These are phyloP conservation scores for Volucella zonaria DNA, from an alignment of 2,888 invertebrate species.

Conservation along the genomic window DNA sequence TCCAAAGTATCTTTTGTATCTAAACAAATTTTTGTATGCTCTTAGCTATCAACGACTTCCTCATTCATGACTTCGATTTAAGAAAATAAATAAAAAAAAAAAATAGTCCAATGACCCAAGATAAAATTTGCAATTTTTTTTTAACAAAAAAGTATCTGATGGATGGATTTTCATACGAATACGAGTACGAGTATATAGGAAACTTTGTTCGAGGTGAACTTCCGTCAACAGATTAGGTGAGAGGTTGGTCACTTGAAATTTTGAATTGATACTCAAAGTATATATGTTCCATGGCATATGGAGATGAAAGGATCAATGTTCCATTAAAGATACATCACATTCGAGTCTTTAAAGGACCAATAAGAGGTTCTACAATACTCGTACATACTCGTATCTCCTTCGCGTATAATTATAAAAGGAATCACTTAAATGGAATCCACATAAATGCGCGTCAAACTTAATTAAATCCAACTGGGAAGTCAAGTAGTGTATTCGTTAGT, in stretches of 20 bases:
- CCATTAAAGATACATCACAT: background rate
- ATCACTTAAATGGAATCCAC: constrained; percentile 66
- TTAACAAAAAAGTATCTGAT: constrained; percentile 11
- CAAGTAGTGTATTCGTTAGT: background rate
- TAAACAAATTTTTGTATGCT: background rate
- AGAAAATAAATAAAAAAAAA: constrained; percentile 8
- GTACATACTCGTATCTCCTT: too few relatives aligned
- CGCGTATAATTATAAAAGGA: constrained; percentile 24
- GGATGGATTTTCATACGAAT: constrained; percentile 14
- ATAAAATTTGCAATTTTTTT: constrained; percentile 54
- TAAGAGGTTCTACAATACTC: background rate
- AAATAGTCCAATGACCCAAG: constrained; percentile 54
- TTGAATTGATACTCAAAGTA: too few relatives aligned
- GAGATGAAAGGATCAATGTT: constrained; percentile 2
- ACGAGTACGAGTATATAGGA: constrained; percentile 23
- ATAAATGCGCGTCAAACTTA: constrained; percentile 65
- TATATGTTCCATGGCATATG: too few relatives aligned
- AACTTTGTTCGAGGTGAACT: constrained; percentile 39
- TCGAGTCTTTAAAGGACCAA: constrained; percentile 3
- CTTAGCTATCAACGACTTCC: constrained; percentile 25
- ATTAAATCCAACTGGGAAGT: constrained; percentile 51
- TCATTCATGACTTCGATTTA: constrained; percentile 7
- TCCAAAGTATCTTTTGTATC: background rate
- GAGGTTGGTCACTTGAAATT: too few relatives aligned
- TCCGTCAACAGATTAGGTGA: constrained; percentile 52